Base-by-base conservation (phyloP, 2,113 vertebrate species). In the Corythornis madagascariensis region DNA sequence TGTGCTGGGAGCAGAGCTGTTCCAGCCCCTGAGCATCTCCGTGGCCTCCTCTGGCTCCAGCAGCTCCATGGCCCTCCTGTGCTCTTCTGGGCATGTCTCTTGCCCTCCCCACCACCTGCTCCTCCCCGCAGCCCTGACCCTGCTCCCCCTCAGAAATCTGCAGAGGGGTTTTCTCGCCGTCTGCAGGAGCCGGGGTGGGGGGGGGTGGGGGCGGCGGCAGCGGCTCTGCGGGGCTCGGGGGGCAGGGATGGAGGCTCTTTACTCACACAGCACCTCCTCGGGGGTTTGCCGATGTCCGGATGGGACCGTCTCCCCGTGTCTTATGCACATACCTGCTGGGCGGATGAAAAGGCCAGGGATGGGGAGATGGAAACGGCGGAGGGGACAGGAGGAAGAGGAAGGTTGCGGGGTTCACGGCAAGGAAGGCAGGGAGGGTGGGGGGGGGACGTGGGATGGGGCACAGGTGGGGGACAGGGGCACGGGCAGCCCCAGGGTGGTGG, bases 191-290 rank as follows among this genome's bases (percentile, higher is more conserved):
- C 45, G 10, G 76, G 61, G 2, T n/a, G n/a, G n/a, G n/a, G n/a
- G n/a, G n/a, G n/a, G n/a, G n/a, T n/a, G 11, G 21, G 52, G 45
- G 73, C 74, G 16, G 56, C 24, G 64, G 70, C 5, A 1, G 61
- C 63, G 33, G 75, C 10, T 50, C 40, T 4, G 40, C 19, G 16
- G 40, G 70, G 25, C 48, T 33, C 1, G 1, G 76, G 47, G 29
- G 55, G 73, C 80, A 52, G 83, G 93, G 82, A 70, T 20, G 38
- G 38, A 29, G 79, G 33, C 81, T 90, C 91, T 90, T 90, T 93
- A 88, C 94, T 88, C 92, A 95, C 90, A 93, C 94, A 73, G 88
- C 90, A 83, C 64, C 92, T 73, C 67, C 73, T 70, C 55, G 17
- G 90, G 67, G 57, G 17, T 79, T 89, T 70, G 92, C 81, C 26